Evolutionary conservation across 2,113 vertebrate genomes (phyloP).

Genomic region (Neopipo cinnamomea): DNA sequence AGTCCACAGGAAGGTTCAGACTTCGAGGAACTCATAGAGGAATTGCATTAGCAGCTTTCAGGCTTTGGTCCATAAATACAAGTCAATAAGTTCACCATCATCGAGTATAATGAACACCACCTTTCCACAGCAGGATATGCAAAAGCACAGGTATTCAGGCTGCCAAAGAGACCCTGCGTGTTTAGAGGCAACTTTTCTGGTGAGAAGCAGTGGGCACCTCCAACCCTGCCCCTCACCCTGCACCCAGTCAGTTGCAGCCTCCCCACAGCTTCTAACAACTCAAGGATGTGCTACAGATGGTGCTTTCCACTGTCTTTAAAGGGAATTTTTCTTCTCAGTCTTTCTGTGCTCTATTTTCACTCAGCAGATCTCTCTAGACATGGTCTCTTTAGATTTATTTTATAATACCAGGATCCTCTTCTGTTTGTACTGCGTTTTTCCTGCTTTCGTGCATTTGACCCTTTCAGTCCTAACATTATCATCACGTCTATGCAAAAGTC

Average conservation of each 20-base stretch:
- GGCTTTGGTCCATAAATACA: neutral
- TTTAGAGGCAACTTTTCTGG: neutral
- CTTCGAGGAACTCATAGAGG: rapidly evolving
- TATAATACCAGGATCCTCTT: neutral
- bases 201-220: neutral
- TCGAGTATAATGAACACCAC: rapidly evolving
- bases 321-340: neutral
- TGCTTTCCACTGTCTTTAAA: neutral
- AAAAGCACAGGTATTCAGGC: neutral
- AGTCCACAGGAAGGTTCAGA: neutral
- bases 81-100: neutral
- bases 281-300: neutral
- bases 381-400: neutral
- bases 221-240: neutral
- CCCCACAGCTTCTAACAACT: neutral
- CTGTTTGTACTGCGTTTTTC: neutral
- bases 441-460: neutral
- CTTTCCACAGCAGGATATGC: neutral
- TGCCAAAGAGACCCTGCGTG: neutral
- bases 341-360: neutral
- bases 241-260: neutral
- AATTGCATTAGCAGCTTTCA: neutral
- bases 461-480: neutral
- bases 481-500: rapidly evolving
- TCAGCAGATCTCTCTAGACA: neutral